These are phyloP conservation scores for Agrotis exclamationis DNA, from an alignment of 2,888 invertebrate species.

Conservation along the genomic window DNA sequence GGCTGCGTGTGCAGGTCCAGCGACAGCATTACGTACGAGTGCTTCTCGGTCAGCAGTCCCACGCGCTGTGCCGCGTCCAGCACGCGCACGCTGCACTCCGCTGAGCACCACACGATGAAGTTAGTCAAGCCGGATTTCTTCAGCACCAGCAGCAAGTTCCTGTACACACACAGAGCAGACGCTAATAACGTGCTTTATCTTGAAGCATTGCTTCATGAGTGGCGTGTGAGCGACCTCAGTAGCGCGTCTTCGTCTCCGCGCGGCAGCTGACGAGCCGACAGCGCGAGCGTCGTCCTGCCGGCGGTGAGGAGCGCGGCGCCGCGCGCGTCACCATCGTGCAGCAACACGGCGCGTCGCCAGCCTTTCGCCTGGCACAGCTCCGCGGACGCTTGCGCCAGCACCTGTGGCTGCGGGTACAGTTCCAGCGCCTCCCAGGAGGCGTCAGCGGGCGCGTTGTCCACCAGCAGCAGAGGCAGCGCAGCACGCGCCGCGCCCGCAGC, in stretches of 20 bases:
- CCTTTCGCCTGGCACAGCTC: slow-evolving; percentile 79
- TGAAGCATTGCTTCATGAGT: background rate
- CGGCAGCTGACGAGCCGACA: slow-evolving; percentile 80
- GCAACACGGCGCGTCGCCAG: slow-evolving; percentile 82
- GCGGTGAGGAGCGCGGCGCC: slow-evolving; percentile 70
- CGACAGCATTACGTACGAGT: slow-evolving; percentile 80
- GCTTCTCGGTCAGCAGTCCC: slow-evolving; percentile 81
- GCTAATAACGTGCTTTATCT: background rate
- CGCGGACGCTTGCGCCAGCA: slow-evolving; percentile 76
- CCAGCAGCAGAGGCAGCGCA: slow-evolving; percentile 77
- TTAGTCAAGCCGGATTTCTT: slow-evolving; percentile 79
- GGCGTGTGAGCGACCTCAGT: slow-evolving; percentile 70
- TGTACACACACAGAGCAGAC: slow-evolving; percentile 31
- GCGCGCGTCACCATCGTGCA: slow-evolving; percentile 80
- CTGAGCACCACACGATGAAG: slow-evolving; percentile 81
- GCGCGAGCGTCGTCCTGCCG: slow-evolving; percentile 66
- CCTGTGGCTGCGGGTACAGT: slow-evolving; percentile 76
- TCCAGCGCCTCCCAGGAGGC: slow-evolving; percentile 75
- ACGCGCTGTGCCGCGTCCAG: slow-evolving; percentile 85
- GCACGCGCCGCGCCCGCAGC: slow-evolving; percentile 78
- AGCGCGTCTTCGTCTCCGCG: slow-evolving; percentile 76
- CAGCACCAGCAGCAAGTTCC: slow-evolving; percentile 81
- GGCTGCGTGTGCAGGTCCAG: slow-evolving; percentile 81
- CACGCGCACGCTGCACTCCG: slow-evolving; percentile 79
- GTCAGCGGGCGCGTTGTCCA: slow-evolving; percentile 68